These are phyloP conservation scores for Acronicta psi DNA, from an alignment of 2,888 invertebrate genomes.

Conservation along the genomic window DNA sequence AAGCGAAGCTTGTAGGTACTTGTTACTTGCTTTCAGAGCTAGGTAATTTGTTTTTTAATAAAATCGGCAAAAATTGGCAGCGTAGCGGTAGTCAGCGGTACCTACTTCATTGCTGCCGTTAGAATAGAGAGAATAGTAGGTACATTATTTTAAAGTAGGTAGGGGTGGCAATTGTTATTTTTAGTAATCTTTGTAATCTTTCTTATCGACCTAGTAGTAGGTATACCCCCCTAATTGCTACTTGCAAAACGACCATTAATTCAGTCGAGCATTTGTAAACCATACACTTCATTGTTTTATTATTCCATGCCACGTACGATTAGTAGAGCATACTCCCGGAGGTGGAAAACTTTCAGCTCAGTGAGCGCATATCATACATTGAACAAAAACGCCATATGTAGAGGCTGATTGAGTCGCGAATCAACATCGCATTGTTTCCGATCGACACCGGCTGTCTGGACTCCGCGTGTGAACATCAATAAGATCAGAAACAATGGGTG, in stretches of 20 bases:
- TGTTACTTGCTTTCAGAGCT: no score
- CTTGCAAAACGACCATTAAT: background rate
- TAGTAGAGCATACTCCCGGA: constrained; percentile 43
- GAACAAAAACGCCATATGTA: constrained; percentile 64
- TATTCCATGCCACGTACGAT: constrained; percentile 46
- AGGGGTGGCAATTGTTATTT: no score
- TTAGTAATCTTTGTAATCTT: no score
- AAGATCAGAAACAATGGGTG: constrained; percentile 73
- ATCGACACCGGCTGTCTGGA: constrained; percentile 58
- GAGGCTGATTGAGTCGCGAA: constrained; percentile 54
- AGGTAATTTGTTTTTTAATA: no score
- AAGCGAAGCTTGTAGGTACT: no score
- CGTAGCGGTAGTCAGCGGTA: no score
- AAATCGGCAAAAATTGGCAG: no score
- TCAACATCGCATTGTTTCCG: constrained; percentile 59
- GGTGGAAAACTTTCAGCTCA: constrained; percentile 55
- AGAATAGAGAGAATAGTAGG: no score
- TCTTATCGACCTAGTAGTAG: no score
- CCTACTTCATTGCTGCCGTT: no score
- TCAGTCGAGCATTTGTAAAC: constrained; percentile 8
- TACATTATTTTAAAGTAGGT: no score
- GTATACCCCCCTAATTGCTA: no score
- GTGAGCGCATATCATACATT: constrained; percentile 53
- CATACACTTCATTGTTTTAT: constrained; percentile 41
- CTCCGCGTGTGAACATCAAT: constrained; percentile 64